These are phyloP conservation scores for Gymnoscopelus microlampas DNA, from an alignment of 2,797 vertebrate species.

Conservation along the genomic window DNA sequence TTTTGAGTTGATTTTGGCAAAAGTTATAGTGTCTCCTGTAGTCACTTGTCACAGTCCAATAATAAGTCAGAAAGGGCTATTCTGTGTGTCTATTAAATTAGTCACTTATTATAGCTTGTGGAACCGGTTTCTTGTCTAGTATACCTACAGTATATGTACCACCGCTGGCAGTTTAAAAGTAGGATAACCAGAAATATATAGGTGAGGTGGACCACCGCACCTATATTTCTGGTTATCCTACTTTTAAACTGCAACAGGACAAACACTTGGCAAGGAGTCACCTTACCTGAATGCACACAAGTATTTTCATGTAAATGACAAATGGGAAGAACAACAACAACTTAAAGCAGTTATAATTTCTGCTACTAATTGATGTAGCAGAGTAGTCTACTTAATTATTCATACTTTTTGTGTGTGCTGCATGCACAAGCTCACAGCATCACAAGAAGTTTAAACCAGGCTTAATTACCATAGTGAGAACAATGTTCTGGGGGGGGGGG, in stretches of 20 bases:
- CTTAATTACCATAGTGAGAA: constrained; percentile 31
- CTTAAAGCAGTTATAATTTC: not conserved
- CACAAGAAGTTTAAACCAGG: not conserved
- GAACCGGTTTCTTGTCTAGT: constrained; percentile 3
- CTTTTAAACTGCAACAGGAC: constrained; percentile 34
- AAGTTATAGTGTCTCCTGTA: too few relatives aligned
- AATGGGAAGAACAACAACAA: too few relatives aligned
- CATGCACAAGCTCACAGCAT: too few relatives aligned
- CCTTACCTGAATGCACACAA: constrained; percentile 34
- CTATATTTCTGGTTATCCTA: constrained; percentile 21
- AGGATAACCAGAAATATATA: constrained; percentile 14
- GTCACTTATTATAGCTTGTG: not conserved
- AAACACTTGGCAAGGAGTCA: constrained; percentile 14
- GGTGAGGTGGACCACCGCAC: not conserved
- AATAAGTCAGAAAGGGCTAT: too few relatives aligned
- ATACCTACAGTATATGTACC: too few relatives aligned
- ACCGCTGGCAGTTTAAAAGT: constrained; percentile 36
- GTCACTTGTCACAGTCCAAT: too few relatives aligned
- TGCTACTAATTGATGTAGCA: constrained; percentile 21
- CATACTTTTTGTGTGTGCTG: too few relatives aligned
- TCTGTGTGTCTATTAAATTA: not conserved
- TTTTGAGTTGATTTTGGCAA: too few relatives aligned
- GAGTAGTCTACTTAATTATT: too few relatives aligned
- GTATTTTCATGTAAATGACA: constrained; percentile 21
- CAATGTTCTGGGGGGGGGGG: constrained; percentile 17